Percentiles rank a stretch among this genome's conserved stretches.
Evolutionary conservation across 2,888 invertebrate genomes (phyloP).

Genomic region (Spatulosminthurus flaviceps): DNA sequence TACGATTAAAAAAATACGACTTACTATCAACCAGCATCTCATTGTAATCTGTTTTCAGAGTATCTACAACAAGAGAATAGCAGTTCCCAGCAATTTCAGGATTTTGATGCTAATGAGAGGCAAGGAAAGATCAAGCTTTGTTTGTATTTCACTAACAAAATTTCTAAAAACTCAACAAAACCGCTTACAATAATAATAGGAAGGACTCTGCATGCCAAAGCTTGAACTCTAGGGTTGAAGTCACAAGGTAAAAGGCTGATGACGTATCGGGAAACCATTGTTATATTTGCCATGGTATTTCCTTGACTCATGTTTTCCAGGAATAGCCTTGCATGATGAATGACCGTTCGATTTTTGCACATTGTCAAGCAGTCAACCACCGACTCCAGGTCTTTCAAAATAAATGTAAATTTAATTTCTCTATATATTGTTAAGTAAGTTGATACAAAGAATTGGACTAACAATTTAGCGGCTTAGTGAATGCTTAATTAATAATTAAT

Average conservation of each 20-base stretch:
- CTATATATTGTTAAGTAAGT: too few relatives aligned
- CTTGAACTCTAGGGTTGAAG: slow-evolving; percentile 60
- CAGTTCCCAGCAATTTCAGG: slow-evolving; percentile 51
- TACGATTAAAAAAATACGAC: not conserved
- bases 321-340: slow-evolving; percentile 51
- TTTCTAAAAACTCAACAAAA: too few relatives aligned
- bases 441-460: too few relatives aligned
- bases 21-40: slow-evolving; percentile 57
- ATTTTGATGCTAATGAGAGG: slow-evolving; percentile 52
- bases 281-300: slow-evolving; percentile 51
- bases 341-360: slow-evolving; percentile 56
- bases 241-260: slow-evolving; percentile 60
- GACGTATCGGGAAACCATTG: slow-evolving; percentile 53
- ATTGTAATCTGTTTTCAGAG: slow-evolving; percentile 56
- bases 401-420: too few relatives aligned
- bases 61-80: slow-evolving; percentile 56
- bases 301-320: slow-evolving; percentile 57
- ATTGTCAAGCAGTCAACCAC: slow-evolving; percentile 60
- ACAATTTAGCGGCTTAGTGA: too few relatives aligned
- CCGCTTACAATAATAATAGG: slow-evolving; percentile 57
- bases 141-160: too few relatives aligned
- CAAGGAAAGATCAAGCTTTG: too few relatives aligned
- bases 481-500: too few relatives aligned
- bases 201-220: slow-evolving; percentile 57
- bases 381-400: slow-evolving; percentile 59